phyloP scores from a whole-genome alignment of 2,797 vertebrate genomes.

The Cephalopachus bancanus region DNA sequence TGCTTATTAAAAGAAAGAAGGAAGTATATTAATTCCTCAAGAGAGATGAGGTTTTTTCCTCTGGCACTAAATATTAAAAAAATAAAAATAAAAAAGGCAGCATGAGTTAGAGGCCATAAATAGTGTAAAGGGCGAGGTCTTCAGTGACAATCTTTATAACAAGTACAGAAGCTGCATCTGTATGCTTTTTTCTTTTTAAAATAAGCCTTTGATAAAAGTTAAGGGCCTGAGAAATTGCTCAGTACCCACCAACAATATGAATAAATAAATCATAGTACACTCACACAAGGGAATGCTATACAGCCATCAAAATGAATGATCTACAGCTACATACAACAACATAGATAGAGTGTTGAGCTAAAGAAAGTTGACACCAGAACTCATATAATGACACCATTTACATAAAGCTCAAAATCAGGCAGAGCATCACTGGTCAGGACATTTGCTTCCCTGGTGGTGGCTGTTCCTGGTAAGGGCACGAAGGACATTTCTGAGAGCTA shows the following conservation, averaged over 20 bases:
- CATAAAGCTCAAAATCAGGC: neutral
- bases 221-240: neutral
- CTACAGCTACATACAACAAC: neutral
- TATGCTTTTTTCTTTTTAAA: neutral
- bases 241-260: neutral
- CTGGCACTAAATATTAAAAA: conserved; percentile 43
- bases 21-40: conserved; percentile 55
- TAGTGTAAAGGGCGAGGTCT: neutral
- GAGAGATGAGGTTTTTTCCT: conserved; percentile 10
- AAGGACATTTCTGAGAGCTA: neutral
- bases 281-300: neutral
- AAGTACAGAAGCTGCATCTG: neutral
- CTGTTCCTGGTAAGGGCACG: rapidly evolving
- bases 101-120: neutral
- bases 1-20: conserved; percentile 59
- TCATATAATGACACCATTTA: neutral
- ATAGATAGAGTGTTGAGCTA: neutral
- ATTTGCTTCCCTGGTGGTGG: neutral
- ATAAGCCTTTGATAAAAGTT: conserved; percentile 43
- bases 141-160: neutral
- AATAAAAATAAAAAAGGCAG: neutral
- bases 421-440: neutral
- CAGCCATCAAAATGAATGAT: neutral
- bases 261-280: neutral
- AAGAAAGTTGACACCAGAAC: neutral